Evolutionary conservation across 2,797 vertebrate species (phyloP).

Genomic region (Cuculus canorus): DNA sequence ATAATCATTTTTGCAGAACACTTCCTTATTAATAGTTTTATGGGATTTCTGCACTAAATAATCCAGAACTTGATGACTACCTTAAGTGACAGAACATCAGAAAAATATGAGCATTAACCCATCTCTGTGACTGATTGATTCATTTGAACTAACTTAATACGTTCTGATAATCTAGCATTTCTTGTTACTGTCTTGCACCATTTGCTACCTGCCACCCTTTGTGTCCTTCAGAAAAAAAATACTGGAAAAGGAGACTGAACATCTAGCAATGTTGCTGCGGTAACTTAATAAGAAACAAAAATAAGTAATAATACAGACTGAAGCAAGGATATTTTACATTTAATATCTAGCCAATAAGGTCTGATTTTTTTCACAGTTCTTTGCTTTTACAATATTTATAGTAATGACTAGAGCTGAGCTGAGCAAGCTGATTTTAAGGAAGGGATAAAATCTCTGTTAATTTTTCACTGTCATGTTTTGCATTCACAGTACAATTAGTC

Average conservation of each 20-base stretch:
- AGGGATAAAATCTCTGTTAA: no score
- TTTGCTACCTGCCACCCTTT: not conserved
- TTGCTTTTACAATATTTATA: not conserved
- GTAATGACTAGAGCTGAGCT: no score
- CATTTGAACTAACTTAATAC: not conserved
- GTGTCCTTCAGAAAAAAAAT: not conserved
- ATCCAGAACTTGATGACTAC: not conserved
- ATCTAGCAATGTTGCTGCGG: not conserved
- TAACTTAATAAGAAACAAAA: slow-evolving; percentile 25
- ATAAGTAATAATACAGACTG: not conserved
- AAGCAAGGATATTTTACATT: slow-evolving; percentile 7
- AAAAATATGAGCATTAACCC: not conserved
- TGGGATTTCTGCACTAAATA: not conserved
- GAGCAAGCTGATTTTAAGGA: no score
- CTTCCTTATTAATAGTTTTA: not conserved
- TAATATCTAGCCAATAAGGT: not conserved
- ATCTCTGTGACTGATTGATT: not conserved
- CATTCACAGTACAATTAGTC: no score
- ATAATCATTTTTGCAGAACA: not conserved
- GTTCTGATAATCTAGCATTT: not conserved
- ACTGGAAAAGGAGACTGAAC: not conserved
- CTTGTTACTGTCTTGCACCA: not conserved
- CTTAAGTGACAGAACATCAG: not conserved
- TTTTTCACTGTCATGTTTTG: no score
- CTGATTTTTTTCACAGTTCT: not conserved